phyloP scores from a whole-genome alignment of 1,140 invertebrate species.

The Drosophila orena region DNA sequence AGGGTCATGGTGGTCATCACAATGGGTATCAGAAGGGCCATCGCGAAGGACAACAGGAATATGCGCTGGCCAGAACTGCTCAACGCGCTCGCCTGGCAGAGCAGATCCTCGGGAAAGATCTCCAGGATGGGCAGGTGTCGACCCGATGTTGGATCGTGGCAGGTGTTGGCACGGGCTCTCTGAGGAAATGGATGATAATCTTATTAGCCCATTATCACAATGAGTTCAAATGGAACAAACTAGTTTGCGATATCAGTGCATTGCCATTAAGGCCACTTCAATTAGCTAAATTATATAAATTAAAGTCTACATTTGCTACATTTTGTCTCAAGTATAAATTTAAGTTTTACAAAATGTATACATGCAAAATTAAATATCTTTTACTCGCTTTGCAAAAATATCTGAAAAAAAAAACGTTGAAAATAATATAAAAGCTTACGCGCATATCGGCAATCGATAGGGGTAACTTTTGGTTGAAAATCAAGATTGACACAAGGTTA shows the following conservation, averaged over 20 bases:
- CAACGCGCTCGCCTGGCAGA: constrained; percentile 91
- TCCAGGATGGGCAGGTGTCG: constrained; percentile 88
- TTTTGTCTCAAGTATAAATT: no score
- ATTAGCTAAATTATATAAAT: no score
- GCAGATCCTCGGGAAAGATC: constrained; percentile 90
- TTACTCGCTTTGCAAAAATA: background rate
- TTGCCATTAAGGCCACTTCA: background rate
- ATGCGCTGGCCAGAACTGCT: constrained; percentile 86
- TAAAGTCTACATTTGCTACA: no score
- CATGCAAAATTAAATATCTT: no score
- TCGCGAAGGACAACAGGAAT: constrained; percentile 75
- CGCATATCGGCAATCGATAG: constrained; percentile 80
- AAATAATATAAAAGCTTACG: constrained; percentile 63
- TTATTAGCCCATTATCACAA: background rate
- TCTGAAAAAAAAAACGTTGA: constrained; percentile 2
- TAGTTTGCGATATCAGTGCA: background rate
- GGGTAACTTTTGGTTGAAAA: constrained; percentile 70
- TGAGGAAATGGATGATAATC: constrained; percentile 8
- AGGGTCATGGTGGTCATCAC: constrained; percentile 70
- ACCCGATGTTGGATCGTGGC: constrained; percentile 87
- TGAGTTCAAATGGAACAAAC: no score
- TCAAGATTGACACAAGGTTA: constrained; percentile 45
- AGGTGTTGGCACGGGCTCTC: constrained; percentile 87
- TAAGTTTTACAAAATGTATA: background rate
- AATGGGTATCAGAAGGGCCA: constrained; percentile 63